A percentile compares a stretch with the other conserved stretches of the same genome.
Evolutionary conservation across 2,113 vertebrate genomes (phyloP).

Genomic region (Nothoprocta perdicaria): DNA sequence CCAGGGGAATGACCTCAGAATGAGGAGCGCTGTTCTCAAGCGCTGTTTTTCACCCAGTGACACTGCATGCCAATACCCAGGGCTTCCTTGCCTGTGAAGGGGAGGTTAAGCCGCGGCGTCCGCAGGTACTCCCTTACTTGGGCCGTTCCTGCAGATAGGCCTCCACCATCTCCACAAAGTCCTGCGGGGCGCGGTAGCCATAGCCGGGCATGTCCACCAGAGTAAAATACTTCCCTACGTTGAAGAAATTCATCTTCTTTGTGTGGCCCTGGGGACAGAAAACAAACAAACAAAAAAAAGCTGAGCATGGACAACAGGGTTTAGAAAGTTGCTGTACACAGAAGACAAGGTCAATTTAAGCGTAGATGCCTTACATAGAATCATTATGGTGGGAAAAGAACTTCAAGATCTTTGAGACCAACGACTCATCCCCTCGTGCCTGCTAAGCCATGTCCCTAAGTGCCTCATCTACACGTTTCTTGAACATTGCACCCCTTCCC

Average conservation of each 20-base stretch:
- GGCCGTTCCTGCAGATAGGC: conserved; percentile 86
- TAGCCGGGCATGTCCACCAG: conserved; percentile 98
- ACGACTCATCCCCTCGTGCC: too few relatives aligned
- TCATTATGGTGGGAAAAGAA: too few relatives aligned
- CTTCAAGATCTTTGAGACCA: too few relatives aligned
- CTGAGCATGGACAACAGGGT: too few relatives aligned
- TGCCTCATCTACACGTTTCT: too few relatives aligned
- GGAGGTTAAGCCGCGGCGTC: background rate
- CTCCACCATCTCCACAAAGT: conserved; percentile 96
- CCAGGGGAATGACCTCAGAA: background rate
- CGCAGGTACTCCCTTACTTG: conserved; percentile 79
- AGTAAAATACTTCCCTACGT: conserved; percentile 88
- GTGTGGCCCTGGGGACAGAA: conserved; percentile 88
- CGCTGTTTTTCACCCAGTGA: background rate
- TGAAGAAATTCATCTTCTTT: conserved; percentile 97
- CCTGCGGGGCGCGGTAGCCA: conserved; percentile 86
- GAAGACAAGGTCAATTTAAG: background rate
- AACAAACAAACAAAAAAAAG: too few relatives aligned
- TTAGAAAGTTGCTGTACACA: background rate
- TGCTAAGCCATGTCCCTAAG: too few relatives aligned
- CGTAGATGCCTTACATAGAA: background rate
- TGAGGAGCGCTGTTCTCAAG: background rate
- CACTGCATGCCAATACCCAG: accelerated
- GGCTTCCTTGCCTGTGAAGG: background rate
- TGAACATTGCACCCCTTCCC: too few relatives aligned